A percentile compares a stretch with the other conserved stretches of the same genome.
These are phyloP conservation scores for Quadroppia sp. DNA, from an alignment of 2,888 invertebrate genomes.

Conservation along the genomic window DNA sequence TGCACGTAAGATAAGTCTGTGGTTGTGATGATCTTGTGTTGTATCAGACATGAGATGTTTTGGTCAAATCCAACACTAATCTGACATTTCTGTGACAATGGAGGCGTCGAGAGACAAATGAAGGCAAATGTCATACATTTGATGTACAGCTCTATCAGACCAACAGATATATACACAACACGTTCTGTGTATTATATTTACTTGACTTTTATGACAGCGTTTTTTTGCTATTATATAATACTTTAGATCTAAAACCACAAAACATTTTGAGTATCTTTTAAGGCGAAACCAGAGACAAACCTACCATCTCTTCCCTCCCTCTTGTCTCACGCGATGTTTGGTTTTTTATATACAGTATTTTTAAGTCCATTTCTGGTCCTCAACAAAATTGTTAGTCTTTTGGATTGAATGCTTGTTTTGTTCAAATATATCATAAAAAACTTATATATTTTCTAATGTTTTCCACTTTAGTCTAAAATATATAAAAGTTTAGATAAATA, in stretches of 20 bases:
- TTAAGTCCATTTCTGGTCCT: slow-evolving; percentile 16
- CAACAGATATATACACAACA: slow-evolving; percentile 3
- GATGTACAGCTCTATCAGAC: slow-evolving; percentile 31
- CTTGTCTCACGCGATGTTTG: neutral
- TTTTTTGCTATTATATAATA: slow-evolving; percentile 9
- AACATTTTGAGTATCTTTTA: neutral
- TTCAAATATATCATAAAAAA: slow-evolving; percentile 3
- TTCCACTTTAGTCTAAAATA: slow-evolving; percentile 3
- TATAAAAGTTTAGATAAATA: slow-evolving; percentile 14
- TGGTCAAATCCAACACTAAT: slow-evolving; percentile 32
- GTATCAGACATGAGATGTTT: slow-evolving; percentile 35
- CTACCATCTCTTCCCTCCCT: neutral
- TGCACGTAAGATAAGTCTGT: slow-evolving; percentile 20
- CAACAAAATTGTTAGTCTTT: neutral
- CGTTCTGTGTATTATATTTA: slow-evolving; percentile 2
- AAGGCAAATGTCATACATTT: slow-evolving; percentile 33
- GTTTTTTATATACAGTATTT: neutral
- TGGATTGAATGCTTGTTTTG: neutral
- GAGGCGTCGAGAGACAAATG: slow-evolving; percentile 27
- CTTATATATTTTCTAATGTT: slow-evolving; percentile 11
- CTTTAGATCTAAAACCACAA: slow-evolving; percentile 9
- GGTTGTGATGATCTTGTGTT: slow-evolving; percentile 6
- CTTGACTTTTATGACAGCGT: neutral
- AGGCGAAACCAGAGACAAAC: neutral
- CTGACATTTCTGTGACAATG: slow-evolving; percentile 31